Evolutionary conservation across 1,140 invertebrate species (phyloP).

Genomic region (Thalassaphorura encarpata): DNA sequence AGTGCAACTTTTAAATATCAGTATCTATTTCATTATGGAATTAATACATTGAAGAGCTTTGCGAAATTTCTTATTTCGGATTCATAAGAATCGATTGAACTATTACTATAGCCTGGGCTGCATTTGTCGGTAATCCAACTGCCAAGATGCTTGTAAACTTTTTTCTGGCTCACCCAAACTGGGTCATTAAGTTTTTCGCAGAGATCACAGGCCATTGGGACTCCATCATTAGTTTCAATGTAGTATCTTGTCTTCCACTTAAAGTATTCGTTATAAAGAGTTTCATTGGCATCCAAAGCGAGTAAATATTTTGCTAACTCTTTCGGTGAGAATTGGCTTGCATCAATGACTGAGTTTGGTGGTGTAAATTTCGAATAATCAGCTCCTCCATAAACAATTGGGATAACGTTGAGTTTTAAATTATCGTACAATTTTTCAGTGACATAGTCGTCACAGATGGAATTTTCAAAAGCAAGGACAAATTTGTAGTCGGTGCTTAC

Average conservation of each 20-base stretch:
- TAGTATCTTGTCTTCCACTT: conserved; percentile 36
- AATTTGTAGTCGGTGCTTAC: conserved; percentile 59
- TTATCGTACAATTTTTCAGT: conserved; percentile 66
- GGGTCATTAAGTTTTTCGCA: conserved; percentile 29
- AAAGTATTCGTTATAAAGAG: conserved; percentile 41
- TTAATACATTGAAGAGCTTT: no score
- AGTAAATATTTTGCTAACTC: conserved; percentile 40
- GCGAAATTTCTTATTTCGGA: no score
- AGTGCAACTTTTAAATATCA: no score
- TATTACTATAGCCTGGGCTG: conserved; percentile 14
- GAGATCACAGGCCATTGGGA: conserved; percentile 29
- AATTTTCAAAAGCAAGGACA: conserved; percentile 75
- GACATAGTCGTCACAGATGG: conserved; percentile 74
- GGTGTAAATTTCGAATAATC: conserved; percentile 37
- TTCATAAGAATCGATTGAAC: no score
- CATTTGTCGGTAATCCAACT: conserved; percentile 20
- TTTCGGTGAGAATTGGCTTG: conserved; percentile 41
- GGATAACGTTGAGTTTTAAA: conserved; percentile 36
- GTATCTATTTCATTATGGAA: no score
- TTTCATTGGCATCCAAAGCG: conserved; percentile 38
- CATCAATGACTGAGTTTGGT: conserved; percentile 38
- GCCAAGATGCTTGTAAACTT: conserved; percentile 28
- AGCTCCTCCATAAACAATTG: conserved; percentile 37
- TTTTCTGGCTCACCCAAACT: conserved; percentile 14
- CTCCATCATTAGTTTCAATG: conserved; percentile 22